phyloP scores from a whole-genome alignment of 2,888 invertebrate species.

The Leptura quadrifasciata region DNA sequence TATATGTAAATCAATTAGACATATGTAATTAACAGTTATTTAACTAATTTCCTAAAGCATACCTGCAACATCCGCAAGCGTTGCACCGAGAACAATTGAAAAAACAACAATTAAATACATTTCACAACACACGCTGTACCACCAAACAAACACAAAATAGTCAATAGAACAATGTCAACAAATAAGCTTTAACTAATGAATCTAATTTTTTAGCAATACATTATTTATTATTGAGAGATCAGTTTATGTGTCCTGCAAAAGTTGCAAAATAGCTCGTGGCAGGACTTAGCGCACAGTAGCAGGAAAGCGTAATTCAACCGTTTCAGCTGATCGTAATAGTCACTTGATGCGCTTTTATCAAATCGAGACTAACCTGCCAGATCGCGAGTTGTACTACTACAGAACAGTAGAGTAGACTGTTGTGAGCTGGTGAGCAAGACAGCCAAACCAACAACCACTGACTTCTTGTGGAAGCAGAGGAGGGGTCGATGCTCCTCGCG shows the following conservation, averaged over 20 bases:
- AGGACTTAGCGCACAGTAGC: constrained; percentile 1
- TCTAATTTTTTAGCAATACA: constrained; percentile 24
- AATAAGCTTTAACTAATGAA: constrained; percentile 1
- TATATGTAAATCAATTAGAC: neutral
- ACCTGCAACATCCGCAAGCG: constrained; percentile 52
- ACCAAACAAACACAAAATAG: constrained; percentile 33
- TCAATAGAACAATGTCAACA: constrained; percentile 16
- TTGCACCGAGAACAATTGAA: constrained; percentile 44
- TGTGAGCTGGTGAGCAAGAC: constrained; percentile 31
- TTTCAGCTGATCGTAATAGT: constrained; percentile 33
- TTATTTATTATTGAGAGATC: constrained; percentile 15
- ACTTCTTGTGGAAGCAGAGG: constrained; percentile 45
- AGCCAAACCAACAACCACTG: constrained; percentile 49
- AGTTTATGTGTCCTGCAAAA: neutral
- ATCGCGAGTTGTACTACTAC: constrained; percentile 24
- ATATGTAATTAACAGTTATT: constrained; percentile 16
- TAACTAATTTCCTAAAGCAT: constrained; percentile 27
- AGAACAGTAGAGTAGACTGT: constrained; percentile 9
- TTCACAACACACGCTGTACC: constrained; percentile 48
- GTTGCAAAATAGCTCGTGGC: neutral
- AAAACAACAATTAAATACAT: constrained; percentile 55
- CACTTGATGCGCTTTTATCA: constrained; percentile 18
- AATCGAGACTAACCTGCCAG: constrained; percentile 15
- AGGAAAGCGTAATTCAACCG: constrained; percentile 28
- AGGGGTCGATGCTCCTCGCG: constrained; percentile 53